phyloP scores from a whole-genome alignment of 2,113 vertebrate species.

The Dermatemys mawii region DNA sequence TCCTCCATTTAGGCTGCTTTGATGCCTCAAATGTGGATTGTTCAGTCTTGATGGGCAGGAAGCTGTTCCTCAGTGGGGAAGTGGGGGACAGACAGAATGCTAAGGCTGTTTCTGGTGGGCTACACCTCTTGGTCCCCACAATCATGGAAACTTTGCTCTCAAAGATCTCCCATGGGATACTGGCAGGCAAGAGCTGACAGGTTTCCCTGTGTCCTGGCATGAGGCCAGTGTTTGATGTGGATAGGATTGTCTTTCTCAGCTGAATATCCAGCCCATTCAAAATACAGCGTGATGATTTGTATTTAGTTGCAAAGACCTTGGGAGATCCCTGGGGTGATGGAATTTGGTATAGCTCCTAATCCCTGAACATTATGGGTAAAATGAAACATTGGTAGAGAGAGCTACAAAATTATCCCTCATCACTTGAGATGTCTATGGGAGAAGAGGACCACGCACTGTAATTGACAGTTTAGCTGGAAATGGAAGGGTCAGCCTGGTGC shows the following conservation, averaged over 20 bases:
- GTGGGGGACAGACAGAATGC: neutral
- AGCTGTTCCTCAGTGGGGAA: neutral
- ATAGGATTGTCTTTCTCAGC: neutral
- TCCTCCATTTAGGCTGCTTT: constrained; percentile 2
- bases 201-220: neutral
- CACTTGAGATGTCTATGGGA: neutral
- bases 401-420: neutral
- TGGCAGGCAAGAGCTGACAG: neutral
- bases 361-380: neutral
- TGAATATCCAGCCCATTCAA: neutral
- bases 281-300: neutral
- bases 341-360: neutral
- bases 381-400: neutral
- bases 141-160: neutral
- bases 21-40: neutral
- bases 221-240: neutral
- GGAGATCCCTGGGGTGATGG: neutral
- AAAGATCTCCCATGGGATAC: neutral
- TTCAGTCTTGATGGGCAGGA: neutral
- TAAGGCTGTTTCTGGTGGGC: neutral
- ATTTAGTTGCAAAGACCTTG: neutral
- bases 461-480: neutral
- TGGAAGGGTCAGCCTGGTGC: neutral
- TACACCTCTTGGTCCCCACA: neutral
- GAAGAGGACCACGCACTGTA: neutral